phyloP scores from a whole-genome alignment of 2,888 invertebrate species.

The Malthinus seriepunctatus region DNA sequence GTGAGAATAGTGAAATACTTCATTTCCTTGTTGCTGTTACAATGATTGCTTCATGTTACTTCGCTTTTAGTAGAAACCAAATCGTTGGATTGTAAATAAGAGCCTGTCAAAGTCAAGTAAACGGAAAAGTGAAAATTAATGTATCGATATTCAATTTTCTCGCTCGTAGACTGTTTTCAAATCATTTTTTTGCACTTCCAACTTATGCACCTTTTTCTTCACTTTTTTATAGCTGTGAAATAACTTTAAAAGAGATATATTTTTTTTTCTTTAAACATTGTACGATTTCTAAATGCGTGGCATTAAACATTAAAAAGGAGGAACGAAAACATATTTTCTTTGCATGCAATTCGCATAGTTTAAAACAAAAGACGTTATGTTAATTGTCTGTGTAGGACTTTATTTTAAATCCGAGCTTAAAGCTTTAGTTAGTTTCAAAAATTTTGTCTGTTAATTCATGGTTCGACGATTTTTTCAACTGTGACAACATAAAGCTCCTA shows the following conservation, averaged over 20 bases:
- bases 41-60: conserved; percentile 25
- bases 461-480: conserved; percentile 13
- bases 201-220: background rate
- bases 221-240: no score
- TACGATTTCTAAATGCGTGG: conserved; percentile 26
- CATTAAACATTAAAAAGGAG: conserved; percentile 30
- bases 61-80: conserved; percentile 21
- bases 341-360: conserved; percentile 24
- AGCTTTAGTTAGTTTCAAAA: conserved; percentile 22
- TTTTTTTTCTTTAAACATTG: background rate
- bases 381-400: conserved; percentile 22
- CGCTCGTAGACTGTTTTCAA: conserved; percentile 8
- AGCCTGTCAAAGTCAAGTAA: conserved; percentile 15
- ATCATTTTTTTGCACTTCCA: conserved; percentile 3
- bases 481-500: conserved; percentile 14
- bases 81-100: conserved; percentile 26
- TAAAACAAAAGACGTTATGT: conserved; percentile 30
- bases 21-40: conserved; percentile 22
- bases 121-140: conserved; percentile 27
- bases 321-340: conserved; percentile 22
- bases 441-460: conserved; percentile 24
- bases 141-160: conserved; percentile 24
- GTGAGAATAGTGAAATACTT: conserved; percentile 15
- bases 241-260: background rate
- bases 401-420: conserved; percentile 13